Evolutionary conservation across 1,140 invertebrate species (phyloP).

Genomic region (Amyelois transitella): DNA sequence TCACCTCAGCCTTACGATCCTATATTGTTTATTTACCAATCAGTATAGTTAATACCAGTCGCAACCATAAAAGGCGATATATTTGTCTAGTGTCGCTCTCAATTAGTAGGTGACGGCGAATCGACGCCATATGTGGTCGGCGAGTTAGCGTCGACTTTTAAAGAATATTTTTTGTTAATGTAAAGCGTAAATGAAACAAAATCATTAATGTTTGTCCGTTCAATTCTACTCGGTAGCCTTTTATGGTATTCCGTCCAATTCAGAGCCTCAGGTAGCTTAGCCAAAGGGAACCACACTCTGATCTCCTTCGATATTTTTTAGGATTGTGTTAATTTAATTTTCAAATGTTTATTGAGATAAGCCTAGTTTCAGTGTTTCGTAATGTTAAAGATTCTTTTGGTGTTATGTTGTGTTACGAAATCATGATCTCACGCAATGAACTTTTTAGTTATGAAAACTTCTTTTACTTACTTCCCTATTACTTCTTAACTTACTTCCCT

Average conservation of each 20-base stretch:
- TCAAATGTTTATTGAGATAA: neutral
- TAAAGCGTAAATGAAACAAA: constrained; percentile 56
- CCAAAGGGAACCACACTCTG: neutral
- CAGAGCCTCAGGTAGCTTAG: neutral
- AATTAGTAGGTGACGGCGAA: constrained; percentile 64
- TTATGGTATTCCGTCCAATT: constrained; percentile 31
- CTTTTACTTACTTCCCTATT: too few relatives aligned
- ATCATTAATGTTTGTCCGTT: constrained; percentile 65
- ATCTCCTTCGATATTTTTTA: neutral
- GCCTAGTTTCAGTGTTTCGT: neutral
- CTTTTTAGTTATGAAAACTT: too few relatives aligned
- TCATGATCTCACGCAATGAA: too few relatives aligned
- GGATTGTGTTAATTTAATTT: neutral
- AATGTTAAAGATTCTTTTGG: neutral
- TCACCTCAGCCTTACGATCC: constrained; percentile 51
- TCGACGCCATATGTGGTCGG: constrained; percentile 62
- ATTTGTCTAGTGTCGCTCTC: constrained; percentile 67
- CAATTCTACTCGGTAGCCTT: constrained; percentile 41
- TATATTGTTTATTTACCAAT: constrained; percentile 67
- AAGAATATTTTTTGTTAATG: constrained; percentile 64
- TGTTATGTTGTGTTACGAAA: neutral
- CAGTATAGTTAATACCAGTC: constrained; percentile 55
- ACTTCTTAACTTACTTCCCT: too few relatives aligned
- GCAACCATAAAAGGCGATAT: constrained; percentile 67
- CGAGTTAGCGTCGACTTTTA: constrained; percentile 52